Base-by-base conservation (phyloP, 1,140 invertebrate species). In the Drosophila tristis region DNA sequence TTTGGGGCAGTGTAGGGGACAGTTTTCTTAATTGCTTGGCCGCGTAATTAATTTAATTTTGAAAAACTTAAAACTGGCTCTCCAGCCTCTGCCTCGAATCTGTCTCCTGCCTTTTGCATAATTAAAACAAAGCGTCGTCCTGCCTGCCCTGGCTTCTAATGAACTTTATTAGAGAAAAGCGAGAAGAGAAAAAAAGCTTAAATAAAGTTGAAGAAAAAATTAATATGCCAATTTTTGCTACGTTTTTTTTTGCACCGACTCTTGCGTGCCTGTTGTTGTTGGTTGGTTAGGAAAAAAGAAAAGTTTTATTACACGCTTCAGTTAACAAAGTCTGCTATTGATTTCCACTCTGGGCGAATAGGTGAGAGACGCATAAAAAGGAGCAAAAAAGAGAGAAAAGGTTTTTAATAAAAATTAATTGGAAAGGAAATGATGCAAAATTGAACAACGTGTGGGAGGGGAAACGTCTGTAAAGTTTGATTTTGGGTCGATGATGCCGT, bases 41-140 rank as follows among this genome's bases (percentile, higher is more conserved):
- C 79, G 80, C 80, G 79, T 81, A 81, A 81, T 81, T 81, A 81
- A 81, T 81, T 81, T 81, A 81, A 81, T 81, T 81, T 74, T 44
- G 61, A 16, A 81, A 70, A 81, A 81, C 79, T 81, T 80, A 80
- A 80, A 81, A 82, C 78, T 81, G 67, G 44, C 54, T 35, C 56
- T 29, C 16, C 67, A 48, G 51, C 53, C 42, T 20, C 42, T 47
- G 53, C 25, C 13, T 15, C 43, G 59, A 31, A 35, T 54, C 42
- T 20, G 20, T 47, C 15, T 53, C 26, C 60, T 74, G 72, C 57
- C 72, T 50, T 15, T 49, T 73, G 78, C 73, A 80, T 80, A 80
- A 80, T 80, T 80, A 80, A 80, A 80, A 80, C 78, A 80, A 80
- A 80, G 78, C 65, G 60, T 62, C 58, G 73, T 25, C 23, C 23